Evolutionary conservation across 2,113 vertebrate species (phyloP), one percentile per base, ranked within the genome.

Genomic region (Coptodon bakossiorum): DNA sequence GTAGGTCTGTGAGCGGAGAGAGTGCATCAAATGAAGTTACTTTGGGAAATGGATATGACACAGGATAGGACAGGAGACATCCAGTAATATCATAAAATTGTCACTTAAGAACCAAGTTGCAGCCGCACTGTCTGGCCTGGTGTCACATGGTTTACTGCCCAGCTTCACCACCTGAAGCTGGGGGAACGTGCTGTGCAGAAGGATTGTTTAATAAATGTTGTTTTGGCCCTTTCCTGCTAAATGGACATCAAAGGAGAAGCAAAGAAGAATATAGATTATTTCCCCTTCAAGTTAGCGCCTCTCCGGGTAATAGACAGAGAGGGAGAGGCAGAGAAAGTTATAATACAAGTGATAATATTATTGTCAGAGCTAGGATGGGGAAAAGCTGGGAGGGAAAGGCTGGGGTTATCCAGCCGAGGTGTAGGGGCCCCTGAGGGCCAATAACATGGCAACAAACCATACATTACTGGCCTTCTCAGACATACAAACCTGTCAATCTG

Each of bases 21-120:
- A 95, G 95, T 94, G 94, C 91, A 90, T 83, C 82, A 94, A 96
- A 96, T 85, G 79, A 94, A 92, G 93, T 95, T 96, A 96, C 84
- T 90, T 78, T 83, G 54, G 90, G 87, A 95, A 96, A 93, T 93
- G 91, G 94, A 95, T 91, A 93, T 82, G 91, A 94, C 92, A 93
- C 86, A 40, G 40, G 89, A 90, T 63, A 31, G 79, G 80, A 90
- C 81, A 34, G 34, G 45, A 90, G 82, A 59, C 81, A 90, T 89
- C 57, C 48, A 88, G 66, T 27, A n/a, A 53, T 84, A 81, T 87
- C 57, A 73, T 84, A 40, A 82, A 92, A 87, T 63, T 93, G 91
- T 95, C 93, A 91, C 94, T 86, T 91, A 90, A 88, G 85, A 93
- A 80, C 81, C 50, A 63, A 87, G 78, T 79, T 29, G 87, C 52